Percentiles rank a stretch among this genome's conserved stretches.
These are phyloP conservation scores for Euproctis similis DNA, from an alignment of 2,888 invertebrate genomes.

Conservation along the genomic window DNA sequence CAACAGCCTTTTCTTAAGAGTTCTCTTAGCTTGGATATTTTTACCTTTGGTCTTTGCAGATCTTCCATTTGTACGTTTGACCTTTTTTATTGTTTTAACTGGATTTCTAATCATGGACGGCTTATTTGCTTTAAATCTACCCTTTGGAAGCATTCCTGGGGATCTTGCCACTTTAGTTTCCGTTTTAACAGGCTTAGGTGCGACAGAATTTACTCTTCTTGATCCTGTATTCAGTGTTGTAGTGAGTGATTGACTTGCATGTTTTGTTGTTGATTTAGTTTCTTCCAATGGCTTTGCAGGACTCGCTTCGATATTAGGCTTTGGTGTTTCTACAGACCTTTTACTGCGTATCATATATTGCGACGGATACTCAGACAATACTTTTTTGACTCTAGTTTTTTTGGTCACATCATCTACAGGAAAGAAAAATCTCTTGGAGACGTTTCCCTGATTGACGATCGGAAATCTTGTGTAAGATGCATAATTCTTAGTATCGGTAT, in stretches of 20 bases:
- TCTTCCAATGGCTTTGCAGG: background rate
- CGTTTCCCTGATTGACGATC: slow-evolving; percentile 8
- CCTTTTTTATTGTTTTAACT: background rate
- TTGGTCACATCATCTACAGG: slow-evolving; percentile 17
- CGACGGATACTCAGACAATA: slow-evolving; percentile 28
- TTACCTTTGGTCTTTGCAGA: background rate
- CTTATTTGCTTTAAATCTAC: too few species aligned
- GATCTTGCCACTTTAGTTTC: background rate
- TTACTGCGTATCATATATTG: slow-evolving; percentile 19
- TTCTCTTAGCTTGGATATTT: background rate
- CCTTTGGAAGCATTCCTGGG: too few species aligned
- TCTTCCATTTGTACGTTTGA: background rate
- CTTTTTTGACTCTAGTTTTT: slow-evolving; percentile 41
- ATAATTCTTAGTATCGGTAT: background rate
- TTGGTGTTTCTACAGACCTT: slow-evolving; percentile 20
- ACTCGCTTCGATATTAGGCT: background rate
- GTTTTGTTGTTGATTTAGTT: background rate
- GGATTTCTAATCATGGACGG: slow-evolving; percentile 2
- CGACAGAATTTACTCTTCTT: background rate
- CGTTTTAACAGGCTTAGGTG: background rate
- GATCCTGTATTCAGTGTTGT: background rate
- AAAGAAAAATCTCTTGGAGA: slow-evolving; percentile 41
- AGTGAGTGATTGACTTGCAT: background rate
- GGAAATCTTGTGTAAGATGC: too few species aligned
- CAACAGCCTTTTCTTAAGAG: background rate